Base-by-base conservation (phyloP, 2,888 invertebrate genomes). In the Dastarcus helophoroides region DNA sequence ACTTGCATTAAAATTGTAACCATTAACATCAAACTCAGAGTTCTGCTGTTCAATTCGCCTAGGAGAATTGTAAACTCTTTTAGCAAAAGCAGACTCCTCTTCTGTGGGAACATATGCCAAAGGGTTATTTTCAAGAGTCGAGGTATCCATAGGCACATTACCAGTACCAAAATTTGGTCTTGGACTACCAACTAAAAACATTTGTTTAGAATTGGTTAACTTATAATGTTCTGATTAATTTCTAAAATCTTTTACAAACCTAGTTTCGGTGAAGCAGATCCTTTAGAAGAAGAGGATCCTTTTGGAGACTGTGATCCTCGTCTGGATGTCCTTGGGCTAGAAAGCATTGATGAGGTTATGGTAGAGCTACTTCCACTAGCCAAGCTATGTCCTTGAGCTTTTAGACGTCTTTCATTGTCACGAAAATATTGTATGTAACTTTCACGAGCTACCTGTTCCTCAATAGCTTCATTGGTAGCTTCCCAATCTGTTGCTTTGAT, bases 401-500 rank as follows among this genome's bases (percentile, higher is more conserved):
- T 60, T 14, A 60, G 40, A 25, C 62, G 55, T 31, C 54, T 51
- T 37, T 61, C 60, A 4, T 54, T 54, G 40, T 62, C 62, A 13
- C 60, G 50, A 31, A 58, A 60, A 48, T 56, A 86, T 54, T 85
- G 82, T 26, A 85, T 68, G 59, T 85, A 86, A 22, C 83, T 84
- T 60, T 88, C 85, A 9, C 84, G 65, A 3, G 86, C 85, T 6
- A 85, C 81, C 63, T 86, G 85, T 54, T 88, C 84, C 51, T 85
- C 83, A 32, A 89, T 78, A n/a, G 82, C 82, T 56, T 88, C 85
- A 54, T 85, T 85, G 1, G 89, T 90, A 5, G 88, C 81, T 58
- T 90, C 88, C 84, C 85, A 88, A 59, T 90, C 89, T 4, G 88
- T 86, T 37, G 86, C 86, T 48, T 79, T 73, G 26, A 89, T 60